Evolutionary conservation across 2,888 invertebrate species (phyloP), one percentile per base, ranked within the genome.

Genomic region (Calliopum simillimum): DNA sequence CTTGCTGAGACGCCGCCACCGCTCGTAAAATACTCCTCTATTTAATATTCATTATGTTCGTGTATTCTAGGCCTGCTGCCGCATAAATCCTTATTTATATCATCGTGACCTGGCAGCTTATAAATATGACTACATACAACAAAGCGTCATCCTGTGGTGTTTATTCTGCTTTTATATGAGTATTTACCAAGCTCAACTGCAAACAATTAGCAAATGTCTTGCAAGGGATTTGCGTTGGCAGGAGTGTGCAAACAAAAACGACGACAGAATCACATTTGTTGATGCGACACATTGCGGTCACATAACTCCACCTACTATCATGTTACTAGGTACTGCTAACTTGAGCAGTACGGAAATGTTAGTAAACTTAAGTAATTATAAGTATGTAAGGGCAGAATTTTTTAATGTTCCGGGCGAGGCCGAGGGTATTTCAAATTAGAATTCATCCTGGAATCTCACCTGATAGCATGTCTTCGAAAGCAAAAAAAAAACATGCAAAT

Each of bases 181-280:
- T 43, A 59, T 65, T 70, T 70, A 65, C 47, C 59, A 41, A 70
- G 70, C 70, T 51, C 59, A 65, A 70, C 19, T 41, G 59, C 59
- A 64, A 70, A 70, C 70, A 70, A 70, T 70, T 70, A 70, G 65
- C 65, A 64, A 65, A 70, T 49, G 68, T 66, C 64, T 41, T 67
- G 67, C 41, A 19, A 47, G 49, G 67, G 67, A 67, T 67, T 67
- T 67, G 59, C 46, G 59, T n/a, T 55, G 14, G 67, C n/a, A 12
- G 8, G 6, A 25, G 55, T 23, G 12, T 58, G 56, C 56, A 58
- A 58, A 58, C 56, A 61, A 46, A 61, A 64, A 51, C 11, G 49
- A 33, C 67, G 58, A 49, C 12, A 21, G 44, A 56, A 66, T 55
- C 65, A 46, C 65, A 66, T 56, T 66, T 66, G 65, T 46, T 66